Evolutionary conservation across 1,140 invertebrate species (phyloP).

Genomic region (Zaprionus capensis): DNA sequence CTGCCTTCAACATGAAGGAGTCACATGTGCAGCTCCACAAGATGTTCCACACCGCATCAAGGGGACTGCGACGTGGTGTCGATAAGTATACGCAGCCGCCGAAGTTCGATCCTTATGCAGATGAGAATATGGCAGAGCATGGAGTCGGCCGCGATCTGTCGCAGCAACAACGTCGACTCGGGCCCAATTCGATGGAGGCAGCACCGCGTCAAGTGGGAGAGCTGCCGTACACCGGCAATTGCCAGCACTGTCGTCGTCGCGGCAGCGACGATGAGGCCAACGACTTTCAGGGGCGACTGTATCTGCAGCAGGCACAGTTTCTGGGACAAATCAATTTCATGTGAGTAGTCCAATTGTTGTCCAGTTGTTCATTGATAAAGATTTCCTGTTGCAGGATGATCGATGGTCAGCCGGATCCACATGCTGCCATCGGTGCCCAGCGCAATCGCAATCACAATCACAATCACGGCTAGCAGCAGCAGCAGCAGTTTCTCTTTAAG

Average conservation of each 20-base stretch:
- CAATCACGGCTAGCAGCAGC: slow-evolving; percentile 9
- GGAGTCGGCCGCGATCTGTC: background rate
- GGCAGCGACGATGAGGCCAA: slow-evolving; percentile 39
- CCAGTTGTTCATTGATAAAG: background rate
- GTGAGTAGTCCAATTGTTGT: slow-evolving; percentile 12
- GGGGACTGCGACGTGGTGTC: slow-evolving; percentile 24
- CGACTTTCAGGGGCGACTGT: slow-evolving; percentile 20
- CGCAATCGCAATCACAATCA: slow-evolving; percentile 14
- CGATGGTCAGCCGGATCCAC: slow-evolving; percentile 5
- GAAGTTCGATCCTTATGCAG: slow-evolving; percentile 25
- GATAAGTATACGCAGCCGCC: slow-evolving; percentile 45
- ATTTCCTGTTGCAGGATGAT: background rate
- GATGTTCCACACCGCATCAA: slow-evolving; percentile 24
- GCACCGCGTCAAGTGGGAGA: slow-evolving; percentile 21
- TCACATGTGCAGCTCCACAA: slow-evolving; percentile 36
- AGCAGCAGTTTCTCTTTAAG: slow-evolving; percentile 1
- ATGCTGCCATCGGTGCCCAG: background rate
- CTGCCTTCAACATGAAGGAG: slow-evolving; percentile 12
- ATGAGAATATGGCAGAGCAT: background rate
- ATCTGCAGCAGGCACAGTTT: slow-evolving; percentile 13
- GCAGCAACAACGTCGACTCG: slow-evolving; percentile 1
- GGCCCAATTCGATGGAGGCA: background rate
- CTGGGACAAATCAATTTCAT: slow-evolving; percentile 19
- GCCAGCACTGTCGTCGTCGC: slow-evolving; percentile 21
- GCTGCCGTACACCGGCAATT: slow-evolving; percentile 15